These are phyloP conservation scores for Dugesia japonica DNA, from an alignment of 2,888 invertebrate genomes.

Conservation along the genomic window DNA sequence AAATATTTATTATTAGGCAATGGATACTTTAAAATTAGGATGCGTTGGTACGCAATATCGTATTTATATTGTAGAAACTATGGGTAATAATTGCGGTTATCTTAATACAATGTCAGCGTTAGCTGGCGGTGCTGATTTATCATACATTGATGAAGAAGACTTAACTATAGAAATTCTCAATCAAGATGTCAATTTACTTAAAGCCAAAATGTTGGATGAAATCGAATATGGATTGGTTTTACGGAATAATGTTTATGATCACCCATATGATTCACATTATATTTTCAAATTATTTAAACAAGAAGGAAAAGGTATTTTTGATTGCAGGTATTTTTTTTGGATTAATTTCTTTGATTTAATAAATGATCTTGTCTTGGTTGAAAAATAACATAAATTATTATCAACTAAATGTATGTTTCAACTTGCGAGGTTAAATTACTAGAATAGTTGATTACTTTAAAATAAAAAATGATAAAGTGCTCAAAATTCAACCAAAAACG, in stretches of 20 bases:
- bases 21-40: neutral
- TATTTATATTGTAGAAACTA: neutral
- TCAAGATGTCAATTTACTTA: neutral
- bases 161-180: neutral
- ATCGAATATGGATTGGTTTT: neutral
- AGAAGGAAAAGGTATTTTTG: neutral
- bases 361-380: too few species aligned
- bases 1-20: neutral
- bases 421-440: too few species aligned
- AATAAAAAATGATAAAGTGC: too few species aligned
- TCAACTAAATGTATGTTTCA: too few species aligned
- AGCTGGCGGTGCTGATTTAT: neutral
- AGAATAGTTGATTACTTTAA: too few species aligned
- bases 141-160: neutral
- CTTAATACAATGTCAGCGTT: neutral
- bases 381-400: too few species aligned
- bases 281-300: neutral
- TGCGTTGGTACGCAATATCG: neutral
- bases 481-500: too few species aligned
- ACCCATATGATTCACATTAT: neutral
- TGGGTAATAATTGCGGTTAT: neutral
- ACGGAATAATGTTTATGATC: neutral
- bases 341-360: too few species aligned
- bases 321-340: constrained; percentile 11
- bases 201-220: neutral